Evolutionary conservation across 2,888 invertebrate genomes (phyloP).

Genomic region (Dorcus hopei): DNA sequence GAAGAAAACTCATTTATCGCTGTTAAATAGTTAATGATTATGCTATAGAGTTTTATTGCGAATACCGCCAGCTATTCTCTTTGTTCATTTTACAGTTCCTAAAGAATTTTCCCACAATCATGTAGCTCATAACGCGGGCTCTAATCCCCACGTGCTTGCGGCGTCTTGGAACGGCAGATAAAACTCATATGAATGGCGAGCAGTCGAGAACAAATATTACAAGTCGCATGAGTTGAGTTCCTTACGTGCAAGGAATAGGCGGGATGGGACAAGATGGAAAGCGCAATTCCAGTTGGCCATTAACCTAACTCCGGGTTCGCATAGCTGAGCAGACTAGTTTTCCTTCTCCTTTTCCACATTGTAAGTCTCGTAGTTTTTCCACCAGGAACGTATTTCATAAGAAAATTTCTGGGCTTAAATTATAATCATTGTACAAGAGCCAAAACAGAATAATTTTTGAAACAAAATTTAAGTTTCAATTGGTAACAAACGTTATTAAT

Average conservation of each 20-base stretch:
- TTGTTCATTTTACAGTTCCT: conserved; percentile 12
- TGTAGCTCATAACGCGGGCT: conserved; percentile 31
- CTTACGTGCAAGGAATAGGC: conserved; percentile 51
- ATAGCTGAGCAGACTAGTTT: conserved; percentile 48
- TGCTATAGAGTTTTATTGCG: not conserved
- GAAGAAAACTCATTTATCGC: too few relatives aligned
- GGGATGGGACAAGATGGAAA: conserved; percentile 62
- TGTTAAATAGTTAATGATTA: not conserved
- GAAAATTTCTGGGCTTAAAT: too few relatives aligned
- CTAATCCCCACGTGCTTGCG: conserved; percentile 45
- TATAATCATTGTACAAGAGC: too few relatives aligned
- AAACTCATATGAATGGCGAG: conserved; percentile 47
- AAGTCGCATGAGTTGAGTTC: conserved; percentile 51
- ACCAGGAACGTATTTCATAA: not conserved
- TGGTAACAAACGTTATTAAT: too few relatives aligned
- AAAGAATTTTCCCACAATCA: conserved; percentile 23
- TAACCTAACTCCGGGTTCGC: conserved; percentile 66
- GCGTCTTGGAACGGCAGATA: conserved; percentile 45
- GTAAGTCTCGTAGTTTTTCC: conserved; percentile 2
- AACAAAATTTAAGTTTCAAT: too few relatives aligned
- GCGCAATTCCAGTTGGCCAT: conserved; percentile 70
- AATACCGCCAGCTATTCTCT: not conserved
- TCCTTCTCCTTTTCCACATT: conserved; percentile 32
- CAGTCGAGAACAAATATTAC: conserved; percentile 52
- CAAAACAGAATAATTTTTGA: too few relatives aligned